Base-by-base conservation (phyloP, 2,113 vertebrate species). In the Pelecanus crispus region DNA sequence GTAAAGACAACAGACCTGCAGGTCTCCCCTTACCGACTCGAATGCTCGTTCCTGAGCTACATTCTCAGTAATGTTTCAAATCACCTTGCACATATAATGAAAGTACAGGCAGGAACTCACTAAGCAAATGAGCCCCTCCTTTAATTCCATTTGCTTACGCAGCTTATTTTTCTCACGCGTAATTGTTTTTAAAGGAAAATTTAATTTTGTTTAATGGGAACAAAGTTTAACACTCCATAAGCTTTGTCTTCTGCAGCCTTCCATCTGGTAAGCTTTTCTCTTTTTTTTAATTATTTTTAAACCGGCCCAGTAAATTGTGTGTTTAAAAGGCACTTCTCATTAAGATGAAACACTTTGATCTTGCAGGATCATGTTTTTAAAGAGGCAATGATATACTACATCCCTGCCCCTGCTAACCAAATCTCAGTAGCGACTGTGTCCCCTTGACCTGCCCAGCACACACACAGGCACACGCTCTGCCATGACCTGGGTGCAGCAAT, bases 151-250 rank as follows among this genome's bases (percentile, higher is more conserved):
- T 92, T 89, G 91, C 85, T 92, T 80, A 75, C 11, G 1, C 47
- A 34, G 90, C 90, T 93, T 63, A 50, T 96, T 95, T 94, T 94
- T 50, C 84, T 82, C 72, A 42, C 4, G 24, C 81, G 17, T 88
- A 62, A 94, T 92, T 94, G 86, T 96, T 94, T 96, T 62, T 86
- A 95, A 93, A 84, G 75, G 81, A 73, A 95, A 86, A 91, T 32
- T 88, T 90, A 78, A 94, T 97, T 97, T 91, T 71, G 68, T 74
- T 90, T 94, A 94, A 93, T 89, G 90, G 73, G 77, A 94, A 94
- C 66, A 42, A 95, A 95, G 92, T 96, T 97, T 81, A 97, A 90
- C 90, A 86, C 81, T 89, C 62, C 5, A 22, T 70, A 45, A 90
- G 82, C 88, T 91, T 86, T 92, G 86, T 85, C 79, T 86, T 79